phyloP scores from a whole-genome alignment of 2,797 vertebrate genomes.

The Chrosomus eos region DNA sequence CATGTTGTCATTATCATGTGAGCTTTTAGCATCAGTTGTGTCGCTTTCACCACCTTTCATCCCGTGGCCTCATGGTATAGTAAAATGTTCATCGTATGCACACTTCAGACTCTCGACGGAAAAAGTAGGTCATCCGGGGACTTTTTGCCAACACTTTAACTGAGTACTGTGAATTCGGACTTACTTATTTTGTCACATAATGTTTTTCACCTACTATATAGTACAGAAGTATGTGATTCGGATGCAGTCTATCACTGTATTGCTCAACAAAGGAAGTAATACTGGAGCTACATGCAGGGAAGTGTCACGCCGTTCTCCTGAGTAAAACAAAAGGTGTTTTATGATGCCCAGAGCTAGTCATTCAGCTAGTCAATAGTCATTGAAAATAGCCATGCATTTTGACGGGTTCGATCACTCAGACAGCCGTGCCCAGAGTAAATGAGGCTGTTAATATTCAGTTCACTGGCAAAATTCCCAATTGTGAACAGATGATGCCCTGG shows the following conservation, averaged over 20 bases:
- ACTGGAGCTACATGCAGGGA: background rate
- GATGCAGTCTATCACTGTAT: background rate
- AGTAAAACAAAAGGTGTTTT: slow-evolving; percentile 10
- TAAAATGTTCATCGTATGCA: too few relatives aligned
- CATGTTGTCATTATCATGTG: too few relatives aligned
- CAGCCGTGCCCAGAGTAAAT: background rate
- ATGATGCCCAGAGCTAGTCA: background rate
- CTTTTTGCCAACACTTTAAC: too few relatives aligned
- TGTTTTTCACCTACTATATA: too few relatives aligned
- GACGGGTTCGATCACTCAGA: background rate
- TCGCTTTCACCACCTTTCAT: too few relatives aligned
- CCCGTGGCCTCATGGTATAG: too few relatives aligned
- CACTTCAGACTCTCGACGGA: too few relatives aligned
- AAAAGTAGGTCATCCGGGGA: too few relatives aligned
- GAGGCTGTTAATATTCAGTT: slow-evolving; percentile 17
- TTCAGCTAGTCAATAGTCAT: background rate
- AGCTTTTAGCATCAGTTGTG: too few relatives aligned
- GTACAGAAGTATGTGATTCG: too few relatives aligned
- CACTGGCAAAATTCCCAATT: background rate
- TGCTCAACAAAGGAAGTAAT: background rate
- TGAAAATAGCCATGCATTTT: background rate
- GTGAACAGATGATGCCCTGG: background rate
- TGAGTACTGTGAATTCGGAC: too few relatives aligned
- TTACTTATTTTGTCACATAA: too few relatives aligned
- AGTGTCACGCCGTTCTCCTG: background rate